phyloP scores from a whole-genome alignment of 2,888 invertebrate genomes.

The Plagodis pulveraria region DNA sequence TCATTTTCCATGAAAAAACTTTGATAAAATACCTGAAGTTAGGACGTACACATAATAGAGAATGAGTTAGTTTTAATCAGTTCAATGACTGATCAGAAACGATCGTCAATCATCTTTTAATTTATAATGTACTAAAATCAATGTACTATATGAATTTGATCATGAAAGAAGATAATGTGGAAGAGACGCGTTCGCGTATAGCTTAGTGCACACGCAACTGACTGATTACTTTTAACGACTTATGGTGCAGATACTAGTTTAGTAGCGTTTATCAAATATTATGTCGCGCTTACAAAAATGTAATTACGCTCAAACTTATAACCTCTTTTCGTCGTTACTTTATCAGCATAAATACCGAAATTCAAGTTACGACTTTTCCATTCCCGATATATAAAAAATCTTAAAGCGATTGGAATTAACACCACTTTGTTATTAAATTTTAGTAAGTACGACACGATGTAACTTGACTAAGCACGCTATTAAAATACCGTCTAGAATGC shows the following conservation, averaged over 20 bases:
- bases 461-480: too few relatives aligned
- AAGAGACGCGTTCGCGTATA: conserved; percentile 4
- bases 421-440: too few relatives aligned
- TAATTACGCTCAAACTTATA: too few relatives aligned
- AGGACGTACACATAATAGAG: neutral
- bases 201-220: neutral
- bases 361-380: too few relatives aligned
- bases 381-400: too few relatives aligned
- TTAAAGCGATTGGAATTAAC: too few relatives aligned
- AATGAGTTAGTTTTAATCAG: conserved; percentile 6
- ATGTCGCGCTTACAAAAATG: too few relatives aligned
- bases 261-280: too few relatives aligned
- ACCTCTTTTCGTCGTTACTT: too few relatives aligned
- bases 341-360: too few relatives aligned
- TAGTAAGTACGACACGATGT: too few relatives aligned
- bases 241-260: conserved; percentile 2
- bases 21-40: conserved; percentile 1
- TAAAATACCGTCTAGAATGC: too few relatives aligned
- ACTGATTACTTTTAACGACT: neutral
- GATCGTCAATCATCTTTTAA: neutral
- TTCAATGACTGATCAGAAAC: conserved; percentile 1
- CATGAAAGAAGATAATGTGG: conserved; percentile 1
- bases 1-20: conserved; percentile 8
- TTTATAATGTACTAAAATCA: neutral
- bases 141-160: conserved; percentile 4